phyloP scores from a whole-genome alignment of 2,113 vertebrate genomes.

The Heterotilapia buettikoferi region DNA sequence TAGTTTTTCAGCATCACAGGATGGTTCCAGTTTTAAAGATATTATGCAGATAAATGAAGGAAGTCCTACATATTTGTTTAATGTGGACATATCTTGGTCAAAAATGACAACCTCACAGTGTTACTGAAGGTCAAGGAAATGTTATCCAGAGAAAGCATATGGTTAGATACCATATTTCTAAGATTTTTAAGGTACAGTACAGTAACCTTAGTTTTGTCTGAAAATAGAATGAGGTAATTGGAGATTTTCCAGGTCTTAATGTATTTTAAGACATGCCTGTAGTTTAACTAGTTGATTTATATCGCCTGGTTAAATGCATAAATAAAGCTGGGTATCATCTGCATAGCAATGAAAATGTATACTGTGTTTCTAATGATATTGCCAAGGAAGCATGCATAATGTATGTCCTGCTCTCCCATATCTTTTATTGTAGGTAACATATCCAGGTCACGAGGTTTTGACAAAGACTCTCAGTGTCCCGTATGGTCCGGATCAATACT shows the following conservation, averaged over 20 bases:
- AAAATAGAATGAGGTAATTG: not conserved
- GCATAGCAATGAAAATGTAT: not conserved
- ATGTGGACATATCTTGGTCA: not conserved
- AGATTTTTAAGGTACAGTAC: not conserved
- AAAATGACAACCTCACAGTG: not conserved
- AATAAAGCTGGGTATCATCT: not conserved
- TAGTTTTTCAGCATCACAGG: not conserved
- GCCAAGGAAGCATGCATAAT: not conserved
- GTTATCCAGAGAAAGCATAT: not conserved
- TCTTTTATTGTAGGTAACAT: constrained; percentile 53
- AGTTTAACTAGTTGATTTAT: not conserved
- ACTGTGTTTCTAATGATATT: not conserved
- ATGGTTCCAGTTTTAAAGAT: not conserved
- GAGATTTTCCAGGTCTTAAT: not conserved
- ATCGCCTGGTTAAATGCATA: not conserved
- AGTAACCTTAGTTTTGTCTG: not conserved
- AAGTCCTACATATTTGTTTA: not conserved
- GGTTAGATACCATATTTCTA: not conserved
- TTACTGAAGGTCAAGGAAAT: not conserved
- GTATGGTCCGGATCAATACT: constrained; percentile 34
- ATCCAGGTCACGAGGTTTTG: constrained; percentile 49
- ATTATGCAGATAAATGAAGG: not conserved
- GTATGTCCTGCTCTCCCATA: not conserved
- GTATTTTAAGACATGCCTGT: not conserved
- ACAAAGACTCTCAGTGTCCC: constrained; percentile 49